Conservation (phyloP, 2,797 vertebrate species). For the Danio choprae region DNA sequence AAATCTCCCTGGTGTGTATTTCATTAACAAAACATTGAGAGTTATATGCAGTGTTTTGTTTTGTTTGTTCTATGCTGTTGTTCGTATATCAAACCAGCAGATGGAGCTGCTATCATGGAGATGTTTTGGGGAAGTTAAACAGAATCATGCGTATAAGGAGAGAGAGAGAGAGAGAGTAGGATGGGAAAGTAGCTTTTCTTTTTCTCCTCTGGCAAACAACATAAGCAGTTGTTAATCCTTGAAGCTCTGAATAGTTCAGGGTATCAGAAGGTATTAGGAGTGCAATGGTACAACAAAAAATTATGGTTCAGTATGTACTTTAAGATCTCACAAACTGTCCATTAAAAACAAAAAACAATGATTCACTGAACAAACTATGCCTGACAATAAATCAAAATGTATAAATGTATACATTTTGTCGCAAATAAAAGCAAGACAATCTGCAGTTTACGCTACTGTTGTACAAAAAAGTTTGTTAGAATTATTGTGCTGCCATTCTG, state of each 20-base stretch:
- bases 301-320: too few species aligned
- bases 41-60: not conserved
- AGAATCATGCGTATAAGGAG: conserved; percentile 53
- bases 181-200: conserved; percentile 45
- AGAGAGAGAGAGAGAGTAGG: conserved; percentile 56
- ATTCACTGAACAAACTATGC: too few species aligned
- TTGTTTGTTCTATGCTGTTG: not conserved
- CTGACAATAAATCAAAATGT: too few species aligned
- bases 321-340: too few species aligned
- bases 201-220: conserved; percentile 37
- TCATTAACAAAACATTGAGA: not conserved
- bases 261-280: not conserved
- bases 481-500: too few species aligned
- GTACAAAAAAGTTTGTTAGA: too few species aligned
- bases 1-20: not conserved
- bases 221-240: not conserved
- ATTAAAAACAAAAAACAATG: too few species aligned
- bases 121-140: conserved; percentile 49
- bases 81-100: conserved; percentile 66
- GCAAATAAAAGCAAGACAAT: too few species aligned
- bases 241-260: not conserved
- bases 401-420: too few species aligned
- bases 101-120: conserved; percentile 66
- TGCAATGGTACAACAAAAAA: too few species aligned
- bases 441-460: too few species aligned